Base-by-base conservation (phyloP, 1,140 invertebrate genomes). In the Dufourea novaeangliae region DNA sequence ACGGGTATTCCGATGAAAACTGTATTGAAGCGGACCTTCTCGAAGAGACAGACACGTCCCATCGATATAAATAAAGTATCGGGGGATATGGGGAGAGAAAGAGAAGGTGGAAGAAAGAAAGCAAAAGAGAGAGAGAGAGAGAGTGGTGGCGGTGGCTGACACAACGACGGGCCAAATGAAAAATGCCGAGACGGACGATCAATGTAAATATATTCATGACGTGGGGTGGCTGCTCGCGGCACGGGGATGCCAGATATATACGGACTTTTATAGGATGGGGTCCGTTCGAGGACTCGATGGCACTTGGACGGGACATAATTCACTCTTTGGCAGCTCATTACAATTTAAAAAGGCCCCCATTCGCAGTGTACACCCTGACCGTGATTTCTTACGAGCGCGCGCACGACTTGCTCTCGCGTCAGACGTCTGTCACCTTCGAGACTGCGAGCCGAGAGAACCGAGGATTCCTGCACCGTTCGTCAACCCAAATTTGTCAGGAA, bases 181-280 rank as follows among this genome's bases (percentile, higher is more conserved):
- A 92, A 92, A 92, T 92, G 89, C 87, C 88, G 90, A 92, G 88
- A 88, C 88, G 87, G 86, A 86, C 91, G 90, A 92, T 92, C 91
- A 92, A 92, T 92, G 91, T 92, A 92, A 92, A 92, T 92, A 92
- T 92, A 92, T 92, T 92, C 92, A 92, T 92, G 92, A 92, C 87
- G 84, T 92, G 88, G 91, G 91, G 91, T 90, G 87, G 88, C 76
- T 70, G 72, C 59, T 34, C 73, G 87, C 79, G 85, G 87, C 86
- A 89, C 81, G 83, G 84, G 78, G 80, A 84, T 71, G 77, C 54
- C 77, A 69, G 81, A 82, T 87, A 84, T 72, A 79, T 82, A 34
- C 68, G 52, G 84, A 59, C 63, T 86, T 82, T 84, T 81, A 85
- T 84, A 86, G 78, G 78, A 86, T 81, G 78, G 78, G 84, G 77